Conservation (phyloP, 37 sponge, comb jelly and placozoan species). For the Beroe forskalii region DNA sequence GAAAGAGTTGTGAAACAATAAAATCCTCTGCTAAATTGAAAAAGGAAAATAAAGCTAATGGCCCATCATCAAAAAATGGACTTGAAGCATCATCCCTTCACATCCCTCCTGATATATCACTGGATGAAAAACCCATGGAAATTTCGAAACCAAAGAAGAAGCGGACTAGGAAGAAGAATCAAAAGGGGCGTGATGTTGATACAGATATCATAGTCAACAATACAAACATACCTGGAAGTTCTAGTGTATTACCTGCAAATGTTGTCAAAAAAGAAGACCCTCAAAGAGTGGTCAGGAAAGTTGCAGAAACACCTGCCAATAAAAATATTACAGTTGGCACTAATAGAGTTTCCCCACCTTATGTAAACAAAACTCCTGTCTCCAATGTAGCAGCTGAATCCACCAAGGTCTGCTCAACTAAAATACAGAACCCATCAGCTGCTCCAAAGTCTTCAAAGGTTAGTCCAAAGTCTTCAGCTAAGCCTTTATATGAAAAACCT, state of each 20-base stretch:
- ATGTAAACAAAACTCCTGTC: not conserved
- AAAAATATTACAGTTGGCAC: constrained; percentile 10
- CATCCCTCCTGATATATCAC: not conserved
- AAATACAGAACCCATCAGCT: not conserved
- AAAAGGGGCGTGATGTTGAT: constrained; percentile 18
- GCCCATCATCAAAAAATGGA: not conserved
- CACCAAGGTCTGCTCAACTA: not conserved
- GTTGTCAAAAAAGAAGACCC: constrained; percentile 1
- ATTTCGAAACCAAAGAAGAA: not conserved
- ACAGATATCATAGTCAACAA: constrained; percentile 25
- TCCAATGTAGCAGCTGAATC: not conserved
- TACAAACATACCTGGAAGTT: constrained; percentile 35
- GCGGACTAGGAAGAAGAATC: constrained; percentile 16
- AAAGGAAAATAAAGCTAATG: constrained; percentile 15
- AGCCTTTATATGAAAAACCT: constrained; percentile 12
- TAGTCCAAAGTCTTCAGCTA: not conserved
- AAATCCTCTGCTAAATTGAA: constrained; percentile 8
- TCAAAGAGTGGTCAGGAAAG: not conserved
- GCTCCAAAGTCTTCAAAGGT: constrained; percentile 13
- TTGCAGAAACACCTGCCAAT: not conserved
- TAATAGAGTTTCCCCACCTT: constrained; percentile 28
- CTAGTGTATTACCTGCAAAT: not conserved
- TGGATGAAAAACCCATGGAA: not conserved
- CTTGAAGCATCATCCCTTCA: not conserved
- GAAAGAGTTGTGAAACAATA: not conserved